These are phyloP conservation scores for Batillaria attramentaria DNA, from an alignment of 1,140 invertebrate genomes.

Conservation along the genomic window DNA sequence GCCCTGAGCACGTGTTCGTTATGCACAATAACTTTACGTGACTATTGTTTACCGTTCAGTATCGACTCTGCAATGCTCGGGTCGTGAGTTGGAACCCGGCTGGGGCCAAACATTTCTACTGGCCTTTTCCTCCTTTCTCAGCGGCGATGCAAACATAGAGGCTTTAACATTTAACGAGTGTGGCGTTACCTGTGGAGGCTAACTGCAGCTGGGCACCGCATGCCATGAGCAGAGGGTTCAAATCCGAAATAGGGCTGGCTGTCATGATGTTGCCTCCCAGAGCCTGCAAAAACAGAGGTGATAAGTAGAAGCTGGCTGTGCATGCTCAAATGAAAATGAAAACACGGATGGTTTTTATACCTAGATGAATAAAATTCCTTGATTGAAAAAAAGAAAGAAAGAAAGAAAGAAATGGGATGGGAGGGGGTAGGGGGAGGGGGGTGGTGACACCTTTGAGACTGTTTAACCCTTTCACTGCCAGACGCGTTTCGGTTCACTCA, in stretches of 20 bases:
- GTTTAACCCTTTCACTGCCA: too few species aligned
- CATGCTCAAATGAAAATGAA: background rate
- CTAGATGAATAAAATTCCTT: background rate
- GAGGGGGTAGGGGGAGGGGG: too few species aligned
- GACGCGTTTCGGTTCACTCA: too few species aligned
- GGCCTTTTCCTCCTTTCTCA: background rate
- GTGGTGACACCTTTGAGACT: too few species aligned
- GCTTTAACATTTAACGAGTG: background rate
- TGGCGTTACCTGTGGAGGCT: background rate
- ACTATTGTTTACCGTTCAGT: background rate
- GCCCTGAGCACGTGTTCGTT: constrained; percentile 80
- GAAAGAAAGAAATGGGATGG: too few species aligned
- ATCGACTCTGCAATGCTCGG: constrained; percentile 70
- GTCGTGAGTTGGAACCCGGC: constrained; percentile 94
- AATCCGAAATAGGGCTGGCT: constrained; percentile 95
- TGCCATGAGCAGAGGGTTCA: constrained; percentile 93
- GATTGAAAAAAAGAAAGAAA: background rate
- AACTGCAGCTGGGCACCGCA: constrained; percentile 69
- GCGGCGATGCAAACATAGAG: background rate
- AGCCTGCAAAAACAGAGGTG: constrained; percentile 74
- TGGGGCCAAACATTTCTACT: constrained; percentile 90
- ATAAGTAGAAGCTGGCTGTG: too few species aligned
- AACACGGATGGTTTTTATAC: background rate
- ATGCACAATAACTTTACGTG: constrained; percentile 75
- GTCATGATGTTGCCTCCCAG: constrained; percentile 95